phyloP scores from a whole-genome alignment of 2,113 vertebrate genomes.

The Psilopsiagon aymara region DNA sequence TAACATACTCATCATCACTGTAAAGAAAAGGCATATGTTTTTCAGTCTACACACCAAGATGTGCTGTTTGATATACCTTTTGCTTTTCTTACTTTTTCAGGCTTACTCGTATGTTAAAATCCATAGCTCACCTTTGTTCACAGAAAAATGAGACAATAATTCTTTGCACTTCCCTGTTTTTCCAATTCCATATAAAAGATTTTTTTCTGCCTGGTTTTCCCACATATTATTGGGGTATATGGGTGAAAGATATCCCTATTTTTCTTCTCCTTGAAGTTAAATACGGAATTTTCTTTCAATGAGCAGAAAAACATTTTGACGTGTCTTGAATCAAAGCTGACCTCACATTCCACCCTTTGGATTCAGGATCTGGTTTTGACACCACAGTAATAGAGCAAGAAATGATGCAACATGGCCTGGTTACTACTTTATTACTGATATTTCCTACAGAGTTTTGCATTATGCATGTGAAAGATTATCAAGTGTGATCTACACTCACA shows the following conservation, averaged over 20 bases:
- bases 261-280: neutral
- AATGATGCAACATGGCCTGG: neutral
- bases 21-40: neutral
- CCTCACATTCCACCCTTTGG: neutral
- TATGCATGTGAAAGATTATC: neutral
- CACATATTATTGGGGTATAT: neutral
- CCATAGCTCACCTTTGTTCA: neutral
- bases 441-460: neutral
- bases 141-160: neutral
- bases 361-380: neutral
- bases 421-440: neutral
- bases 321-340: neutral
- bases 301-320: accelerated
- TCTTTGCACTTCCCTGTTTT: neutral
- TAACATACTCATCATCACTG: neutral
- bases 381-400: neutral
- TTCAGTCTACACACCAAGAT: neutral
- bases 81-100: neutral
- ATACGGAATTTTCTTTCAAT: neutral
- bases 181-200: neutral
- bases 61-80: neutral
- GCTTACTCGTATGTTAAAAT: neutral
- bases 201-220: neutral
- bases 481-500: neutral
- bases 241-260: neutral